These are phyloP conservation scores for Montipora sp. DNA, from an alignment of 64 coral and sea anemone genomes.

Conservation along the genomic window DNA sequence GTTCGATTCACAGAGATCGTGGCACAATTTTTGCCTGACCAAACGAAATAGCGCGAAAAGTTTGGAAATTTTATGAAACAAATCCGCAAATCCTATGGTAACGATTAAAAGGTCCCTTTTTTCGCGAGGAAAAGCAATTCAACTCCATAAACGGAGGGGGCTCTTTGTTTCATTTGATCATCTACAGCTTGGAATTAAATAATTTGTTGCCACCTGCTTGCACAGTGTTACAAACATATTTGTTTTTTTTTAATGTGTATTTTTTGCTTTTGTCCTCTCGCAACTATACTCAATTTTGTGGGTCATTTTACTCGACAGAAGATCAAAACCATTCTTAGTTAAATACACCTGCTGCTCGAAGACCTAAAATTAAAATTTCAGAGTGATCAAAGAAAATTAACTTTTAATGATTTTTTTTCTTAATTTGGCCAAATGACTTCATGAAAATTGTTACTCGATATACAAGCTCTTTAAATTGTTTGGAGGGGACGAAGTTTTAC, in stretches of 20 bases:
- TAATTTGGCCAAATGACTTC: neutral
- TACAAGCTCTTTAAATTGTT: no score
- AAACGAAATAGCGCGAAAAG: no score
- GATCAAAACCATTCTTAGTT: neutral
- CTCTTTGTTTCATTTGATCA: no score
- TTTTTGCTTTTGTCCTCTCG: neutral
- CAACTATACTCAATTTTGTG: neutral
- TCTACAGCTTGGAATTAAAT: neutral
- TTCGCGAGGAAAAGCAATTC: no score
- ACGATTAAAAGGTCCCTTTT: no score
- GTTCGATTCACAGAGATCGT: no score
- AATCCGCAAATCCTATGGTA: no score
- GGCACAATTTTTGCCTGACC: no score
- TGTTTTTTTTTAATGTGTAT: slow-evolving; percentile 4
- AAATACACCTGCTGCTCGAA: neutral
- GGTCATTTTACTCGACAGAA: neutral
- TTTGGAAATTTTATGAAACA: no score
- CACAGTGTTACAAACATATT: neutral
- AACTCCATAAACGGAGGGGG: no score
- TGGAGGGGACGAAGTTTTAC: no score
- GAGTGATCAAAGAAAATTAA: neutral
- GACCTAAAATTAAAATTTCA: slow-evolving; percentile 4
- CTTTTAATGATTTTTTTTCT: neutral
- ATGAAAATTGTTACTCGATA: neutral
- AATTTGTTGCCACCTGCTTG: neutral